Evolutionary conservation across 92 coral and sea anemone genomes (phyloP), one percentile per base, ranked within the genome.

Genomic region (Metridium senile): DNA sequence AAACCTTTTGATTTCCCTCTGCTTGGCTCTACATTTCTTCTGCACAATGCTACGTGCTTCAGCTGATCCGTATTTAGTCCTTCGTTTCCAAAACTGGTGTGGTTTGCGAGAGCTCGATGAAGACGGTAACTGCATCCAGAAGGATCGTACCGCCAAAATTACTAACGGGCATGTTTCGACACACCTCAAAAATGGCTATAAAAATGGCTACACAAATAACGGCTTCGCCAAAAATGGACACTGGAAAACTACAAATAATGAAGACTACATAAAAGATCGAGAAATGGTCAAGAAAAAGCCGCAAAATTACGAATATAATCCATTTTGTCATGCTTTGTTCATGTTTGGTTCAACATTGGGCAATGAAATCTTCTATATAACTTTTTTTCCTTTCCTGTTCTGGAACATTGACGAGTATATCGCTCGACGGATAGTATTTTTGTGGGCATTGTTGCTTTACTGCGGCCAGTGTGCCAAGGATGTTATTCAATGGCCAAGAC

Each of bases 381-480:
- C 97, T 0, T 84, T 96, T 33, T 85, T 96, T 76, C 94, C 99
- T 10, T 93, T 87, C 62, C 65, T 96, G 47, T 89, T 93, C 77
- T 96, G 99, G 99, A 96, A 92, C 80, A 52, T 96, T 63, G 97
- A 93, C 71, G 91, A 88, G 29, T 85, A 77, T 34, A 82, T 91
- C 20, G 93, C 93, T 39, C 85, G 97, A 20, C 59, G 96, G 45
- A 78, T 84, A 62, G 90, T 83, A 22, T 67, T 93, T 33, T 62
- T 90, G 49, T 90, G 97, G 98, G 88, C 96, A 11, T 53, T 96
- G 11, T 86, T 93, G 21, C 89, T 96, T 82, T 96, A 96, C 81
- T 51, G 89, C 61, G 99, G 99, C 0, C 99, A 96, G 77, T 61
- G 84, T 56, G 92, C 99, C 27, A 96, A 96, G 70, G 99, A 96